Conservation (phyloP, 1,140 invertebrate species). For the Leguminivora glycinivorella region DNA sequence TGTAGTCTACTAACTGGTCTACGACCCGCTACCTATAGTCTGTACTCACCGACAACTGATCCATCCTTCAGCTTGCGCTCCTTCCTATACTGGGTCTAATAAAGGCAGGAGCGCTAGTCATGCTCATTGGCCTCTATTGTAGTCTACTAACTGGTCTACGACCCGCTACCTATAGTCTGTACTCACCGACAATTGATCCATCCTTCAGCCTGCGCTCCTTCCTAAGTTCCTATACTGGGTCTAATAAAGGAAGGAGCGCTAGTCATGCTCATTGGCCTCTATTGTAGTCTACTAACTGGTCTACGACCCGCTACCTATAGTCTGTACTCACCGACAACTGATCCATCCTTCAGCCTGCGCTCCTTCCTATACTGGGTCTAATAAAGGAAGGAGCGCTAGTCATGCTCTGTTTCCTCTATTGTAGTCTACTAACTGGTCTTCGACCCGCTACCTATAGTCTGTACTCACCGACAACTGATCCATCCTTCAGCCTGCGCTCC, state of each 20-base stretch:
- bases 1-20: background rate
- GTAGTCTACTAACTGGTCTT: too few relatives aligned
- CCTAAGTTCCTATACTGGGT: slow-evolving; percentile 92
- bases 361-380: slow-evolving; percentile 94
- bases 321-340: slow-evolving; percentile 82
- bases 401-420: too few relatives aligned
- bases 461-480: slow-evolving; percentile 3
- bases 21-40: background rate
- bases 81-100: slow-evolving; percentile 92
- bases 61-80: slow-evolving; percentile 91
- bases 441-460: too few relatives aligned
- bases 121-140: slow-evolving; percentile 92
- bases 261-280: slow-evolving; percentile 92
- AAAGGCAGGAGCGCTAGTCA: slow-evolving; percentile 90
- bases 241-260: slow-evolving; percentile 91
- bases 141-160: background rate
- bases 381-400: slow-evolving; percentile 87
- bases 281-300: slow-evolving; percentile 64
- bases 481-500: slow-evolving; percentile 82
- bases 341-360: slow-evolving; percentile 89
- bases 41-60: slow-evolving; percentile 84
- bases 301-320: background rate
- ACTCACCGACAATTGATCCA: slow-evolving; percentile 86
- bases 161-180: background rate
- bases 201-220: slow-evolving; percentile 92